Conservation (phyloP, 2,113 vertebrate genomes). For the Zootoca vivipara region DNA sequence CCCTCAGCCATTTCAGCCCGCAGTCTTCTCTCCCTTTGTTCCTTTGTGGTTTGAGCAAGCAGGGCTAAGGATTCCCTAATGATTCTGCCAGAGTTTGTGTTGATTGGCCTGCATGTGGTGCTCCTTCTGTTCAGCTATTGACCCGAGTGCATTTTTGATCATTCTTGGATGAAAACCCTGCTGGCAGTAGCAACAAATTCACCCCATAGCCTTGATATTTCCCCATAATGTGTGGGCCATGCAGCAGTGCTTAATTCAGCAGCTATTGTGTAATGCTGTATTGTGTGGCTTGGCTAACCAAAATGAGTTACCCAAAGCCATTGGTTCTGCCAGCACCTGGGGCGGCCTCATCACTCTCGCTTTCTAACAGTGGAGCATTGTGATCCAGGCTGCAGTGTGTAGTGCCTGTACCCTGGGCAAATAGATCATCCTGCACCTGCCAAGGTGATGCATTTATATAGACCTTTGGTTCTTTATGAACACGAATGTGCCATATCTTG, state of each 20-base stretch:
- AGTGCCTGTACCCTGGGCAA: background rate
- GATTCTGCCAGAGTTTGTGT: background rate
- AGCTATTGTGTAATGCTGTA: background rate
- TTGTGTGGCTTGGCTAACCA: background rate
- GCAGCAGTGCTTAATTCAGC: background rate
- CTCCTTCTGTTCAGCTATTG: background rate
- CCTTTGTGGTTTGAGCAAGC: background rate
- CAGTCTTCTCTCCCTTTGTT: background rate
- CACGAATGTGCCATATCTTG: background rate
- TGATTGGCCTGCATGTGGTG: background rate
- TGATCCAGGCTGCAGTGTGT: background rate
- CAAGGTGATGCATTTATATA: background rate
- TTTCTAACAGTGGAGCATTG: background rate
- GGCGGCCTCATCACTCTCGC: background rate
- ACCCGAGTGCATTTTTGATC: background rate
- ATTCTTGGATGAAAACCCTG: background rate
- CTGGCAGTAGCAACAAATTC: background rate
- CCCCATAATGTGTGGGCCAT: background rate
- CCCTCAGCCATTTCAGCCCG: background rate
- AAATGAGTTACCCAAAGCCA: background rate
- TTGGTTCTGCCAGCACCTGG: background rate
- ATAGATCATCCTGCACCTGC: background rate
- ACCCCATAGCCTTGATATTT: background rate
- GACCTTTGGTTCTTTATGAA: background rate
- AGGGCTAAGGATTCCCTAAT: background rate